phyloP scores from a whole-genome alignment of 2,888 invertebrate genomes.

The Odontothrips loti region DNA sequence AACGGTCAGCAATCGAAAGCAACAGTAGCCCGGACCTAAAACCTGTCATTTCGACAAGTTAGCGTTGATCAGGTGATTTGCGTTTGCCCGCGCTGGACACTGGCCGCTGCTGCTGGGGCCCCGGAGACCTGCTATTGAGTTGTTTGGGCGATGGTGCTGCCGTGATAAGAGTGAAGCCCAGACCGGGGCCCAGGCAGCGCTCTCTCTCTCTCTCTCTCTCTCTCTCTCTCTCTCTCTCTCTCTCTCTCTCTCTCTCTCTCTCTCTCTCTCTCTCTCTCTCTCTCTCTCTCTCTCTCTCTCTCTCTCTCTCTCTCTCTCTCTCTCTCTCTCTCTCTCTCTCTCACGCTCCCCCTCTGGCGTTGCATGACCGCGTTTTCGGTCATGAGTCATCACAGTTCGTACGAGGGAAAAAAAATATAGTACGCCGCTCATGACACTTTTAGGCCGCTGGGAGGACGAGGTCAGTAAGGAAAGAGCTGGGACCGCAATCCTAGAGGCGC shows the following conservation, averaged over 20 bases:
- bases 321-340: too few relatives aligned
- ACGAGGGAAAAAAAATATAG: background rate
- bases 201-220: too few relatives aligned
- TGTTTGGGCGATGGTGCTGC: constrained; percentile 9
- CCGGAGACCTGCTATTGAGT: background rate
- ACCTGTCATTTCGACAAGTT: background rate
- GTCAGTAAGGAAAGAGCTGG: too few relatives aligned
- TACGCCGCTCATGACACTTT: too few relatives aligned
- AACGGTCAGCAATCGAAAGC: constrained; percentile 2
- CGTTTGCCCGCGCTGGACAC: background rate
- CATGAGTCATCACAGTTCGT: background rate
- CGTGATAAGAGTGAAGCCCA: background rate
- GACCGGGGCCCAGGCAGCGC: too few relatives aligned
- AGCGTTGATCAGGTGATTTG: constrained; percentile 8
- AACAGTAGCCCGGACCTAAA: background rate
- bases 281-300: too few relatives aligned
- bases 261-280: too few relatives aligned
- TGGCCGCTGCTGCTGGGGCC: background rate
- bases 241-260: too few relatives aligned
- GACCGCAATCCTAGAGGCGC: too few relatives aligned
- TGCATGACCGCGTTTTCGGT: background rate
- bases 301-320: too few relatives aligned
- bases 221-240: too few relatives aligned
- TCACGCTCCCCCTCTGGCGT: background rate
- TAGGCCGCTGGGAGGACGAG: too few relatives aligned